These are phyloP conservation scores for Proterorhinus semilunaris DNA, from an alignment of 2,113 vertebrate genomes.

Conservation along the genomic window DNA sequence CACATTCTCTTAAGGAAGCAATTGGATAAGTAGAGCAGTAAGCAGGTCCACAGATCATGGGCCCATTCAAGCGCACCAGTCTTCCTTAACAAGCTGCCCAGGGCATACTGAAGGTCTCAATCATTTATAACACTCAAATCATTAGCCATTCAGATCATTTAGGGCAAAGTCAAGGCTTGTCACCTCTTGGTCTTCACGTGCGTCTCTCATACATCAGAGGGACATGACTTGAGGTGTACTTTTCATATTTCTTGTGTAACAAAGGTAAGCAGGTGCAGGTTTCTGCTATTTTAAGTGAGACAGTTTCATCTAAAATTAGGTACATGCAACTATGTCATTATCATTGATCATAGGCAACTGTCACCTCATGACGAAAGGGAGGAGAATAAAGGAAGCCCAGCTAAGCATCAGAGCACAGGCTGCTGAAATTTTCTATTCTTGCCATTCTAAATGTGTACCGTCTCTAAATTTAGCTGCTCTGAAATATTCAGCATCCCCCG, in stretches of 20 bases:
- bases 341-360: constrained; percentile 46
- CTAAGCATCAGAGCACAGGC: constrained; percentile 53
- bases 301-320: constrained; percentile 46
- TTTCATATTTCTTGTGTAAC: constrained; percentile 22
- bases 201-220: constrained; percentile 27
- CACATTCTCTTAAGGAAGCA: constrained; percentile 68
- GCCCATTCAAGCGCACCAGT: constrained; percentile 50
- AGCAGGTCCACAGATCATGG: constrained; percentile 14
- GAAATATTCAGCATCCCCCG: constrained; percentile 79
- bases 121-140: constrained; percentile 74
- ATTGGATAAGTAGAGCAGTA: constrained; percentile 9
- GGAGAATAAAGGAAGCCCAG: constrained; percentile 30
- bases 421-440: constrained; percentile 74
- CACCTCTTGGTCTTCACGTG: constrained; percentile 54
- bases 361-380: constrained; percentile 44
- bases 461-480: constrained; percentile 77
- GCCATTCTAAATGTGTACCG: constrained; percentile 75
- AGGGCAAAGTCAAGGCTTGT: constrained; percentile 69
- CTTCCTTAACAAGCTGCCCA: constrained; percentile 70
- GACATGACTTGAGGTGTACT: constrained; percentile 15
- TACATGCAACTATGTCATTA: constrained; percentile 29
- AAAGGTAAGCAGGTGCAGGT: constrained; percentile 7
- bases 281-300: constrained; percentile 8
- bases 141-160: constrained; percentile 77
- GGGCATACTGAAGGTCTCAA: constrained; percentile 70